Evolutionary conservation across 1,140 invertebrate species (phyloP), one percentile per base, ranked within the genome.

Genomic region (Armadillidium nasatum): DNA sequence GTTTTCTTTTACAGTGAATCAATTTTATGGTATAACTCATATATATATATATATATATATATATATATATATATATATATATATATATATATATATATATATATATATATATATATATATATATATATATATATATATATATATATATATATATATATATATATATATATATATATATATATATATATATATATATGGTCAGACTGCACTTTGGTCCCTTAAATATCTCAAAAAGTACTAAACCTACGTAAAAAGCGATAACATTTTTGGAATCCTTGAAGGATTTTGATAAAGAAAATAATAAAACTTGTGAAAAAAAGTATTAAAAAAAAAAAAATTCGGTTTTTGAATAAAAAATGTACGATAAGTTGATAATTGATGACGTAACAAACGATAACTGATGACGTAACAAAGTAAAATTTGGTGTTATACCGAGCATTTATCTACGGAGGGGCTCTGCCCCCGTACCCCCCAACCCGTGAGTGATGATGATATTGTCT

Each of bases 21-120:
- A 50, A 69, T 69, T 69, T 7, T 19, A 10, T 21, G 19, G 15
- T 10, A 7, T 10, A 19, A 69, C 67, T 69, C 21, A 10, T 69
- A 69, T 69, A 69, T 69, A 69, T 69, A 69, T 69, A 23, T 69
- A 69, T 69, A 69, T 69, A 69, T 69, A 69, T 69, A 69, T 69
- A 69, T 69, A 69, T 69, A 69, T 69, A 69, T 69, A 69, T 69
- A 69, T 69, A 69, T 69, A 69, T 69, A 69, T 69, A 69, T 69
- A 69, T 69, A 69, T 69, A 69, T 69, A 69, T 69, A 69, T 69
- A 69, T 23, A 69, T 23, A 69, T 69, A 69, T 69, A 69, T 69
- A 69, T 69, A 69, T 69, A 69, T 69, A 23, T 69, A 69, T 69
- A 69, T 69, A 69, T 21, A n/a, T 10, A 69, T 10, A 10, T 23